Evolutionary conservation across 2,797 vertebrate genomes (phyloP).

Genomic region (Adrianichthys oophorus): DNA sequence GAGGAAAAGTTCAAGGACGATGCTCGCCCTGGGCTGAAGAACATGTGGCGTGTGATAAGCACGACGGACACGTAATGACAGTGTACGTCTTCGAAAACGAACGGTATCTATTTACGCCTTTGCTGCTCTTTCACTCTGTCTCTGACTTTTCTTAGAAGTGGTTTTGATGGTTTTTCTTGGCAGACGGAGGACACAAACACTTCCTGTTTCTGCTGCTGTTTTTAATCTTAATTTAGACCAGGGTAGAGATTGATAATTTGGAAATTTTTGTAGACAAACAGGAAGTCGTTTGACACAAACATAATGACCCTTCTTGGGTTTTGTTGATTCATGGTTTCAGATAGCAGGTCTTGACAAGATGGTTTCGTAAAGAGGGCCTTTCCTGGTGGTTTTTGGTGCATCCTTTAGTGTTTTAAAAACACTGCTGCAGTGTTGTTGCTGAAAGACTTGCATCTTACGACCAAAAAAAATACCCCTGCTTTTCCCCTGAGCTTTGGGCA

Average conservation of each 20-base stretch:
- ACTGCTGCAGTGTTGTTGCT: background rate
- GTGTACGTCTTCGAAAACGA: conserved; percentile 48
- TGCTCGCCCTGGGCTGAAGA: conserved; percentile 23
- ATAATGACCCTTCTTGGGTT: conserved; percentile 11
- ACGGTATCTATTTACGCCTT: conserved; percentile 45
- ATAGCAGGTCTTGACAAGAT: background rate
- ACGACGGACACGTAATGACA: conserved; percentile 56
- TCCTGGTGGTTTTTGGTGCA: conserved; percentile 8
- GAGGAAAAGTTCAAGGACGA: conserved; percentile 28
- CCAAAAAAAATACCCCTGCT: conserved; percentile 37
- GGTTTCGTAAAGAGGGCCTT: background rate
- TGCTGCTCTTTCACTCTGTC: conserved; percentile 23
- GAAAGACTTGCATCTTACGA: conserved; percentile 17
- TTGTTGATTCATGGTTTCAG: conserved; percentile 24
- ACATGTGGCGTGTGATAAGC: conserved; percentile 53
- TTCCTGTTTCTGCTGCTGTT: conserved; percentile 20
- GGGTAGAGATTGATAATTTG: conserved; percentile 24
- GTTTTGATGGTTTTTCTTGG: conserved; percentile 39
- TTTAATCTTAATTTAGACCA: conserved; percentile 36
- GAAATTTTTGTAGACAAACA: conserved; percentile 27
- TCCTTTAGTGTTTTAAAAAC: too few species aligned
- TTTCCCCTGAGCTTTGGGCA: conserved; percentile 27
- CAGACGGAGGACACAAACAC: conserved; percentile 38
- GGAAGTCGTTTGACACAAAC: conserved; percentile 27
- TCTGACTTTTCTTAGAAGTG: conserved; percentile 51